These are phyloP conservation scores for Crotalus helleri DNA, from an alignment of 2,113 vertebrate species.

Conservation along the genomic window DNA sequence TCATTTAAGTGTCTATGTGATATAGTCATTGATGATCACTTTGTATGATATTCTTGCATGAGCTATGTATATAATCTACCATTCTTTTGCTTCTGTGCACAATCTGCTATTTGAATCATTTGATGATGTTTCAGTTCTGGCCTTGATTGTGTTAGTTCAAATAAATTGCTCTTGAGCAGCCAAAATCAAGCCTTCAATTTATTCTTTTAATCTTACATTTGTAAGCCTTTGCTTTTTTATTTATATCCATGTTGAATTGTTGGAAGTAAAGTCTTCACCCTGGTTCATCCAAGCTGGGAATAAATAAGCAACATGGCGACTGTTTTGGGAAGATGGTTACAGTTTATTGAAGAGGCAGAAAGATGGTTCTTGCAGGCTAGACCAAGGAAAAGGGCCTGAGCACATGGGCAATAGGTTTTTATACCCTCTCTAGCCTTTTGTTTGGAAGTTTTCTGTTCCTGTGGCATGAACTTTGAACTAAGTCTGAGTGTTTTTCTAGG, in stretches of 20 bases:
- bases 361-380: too few relatives aligned
- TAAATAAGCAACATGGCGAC: too few relatives aligned
- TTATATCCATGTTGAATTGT: neutral
- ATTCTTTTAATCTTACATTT: neutral
- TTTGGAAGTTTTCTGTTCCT: too few relatives aligned
- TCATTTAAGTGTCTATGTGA: neutral
- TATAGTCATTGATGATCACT: neutral
- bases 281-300: too few relatives aligned
- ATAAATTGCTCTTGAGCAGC: neutral
- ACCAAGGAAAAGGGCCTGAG: too few relatives aligned
- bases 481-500: too few relatives aligned
- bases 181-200: neutral
- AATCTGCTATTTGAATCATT: neutral
- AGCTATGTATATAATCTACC: neutral
- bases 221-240: neutral
- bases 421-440: too few relatives aligned
- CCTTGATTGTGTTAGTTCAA: neutral
- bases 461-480: too few relatives aligned
- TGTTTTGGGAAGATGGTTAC: too few relatives aligned
- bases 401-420: too few relatives aligned
- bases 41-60: neutral
- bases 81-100: neutral
- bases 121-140: neutral
- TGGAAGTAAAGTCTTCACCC: too few relatives aligned
- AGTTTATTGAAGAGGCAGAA: too few relatives aligned